Conservation (phyloP, 2,888 invertebrate genomes). For the Stenolophus ochropezus region DNA sequence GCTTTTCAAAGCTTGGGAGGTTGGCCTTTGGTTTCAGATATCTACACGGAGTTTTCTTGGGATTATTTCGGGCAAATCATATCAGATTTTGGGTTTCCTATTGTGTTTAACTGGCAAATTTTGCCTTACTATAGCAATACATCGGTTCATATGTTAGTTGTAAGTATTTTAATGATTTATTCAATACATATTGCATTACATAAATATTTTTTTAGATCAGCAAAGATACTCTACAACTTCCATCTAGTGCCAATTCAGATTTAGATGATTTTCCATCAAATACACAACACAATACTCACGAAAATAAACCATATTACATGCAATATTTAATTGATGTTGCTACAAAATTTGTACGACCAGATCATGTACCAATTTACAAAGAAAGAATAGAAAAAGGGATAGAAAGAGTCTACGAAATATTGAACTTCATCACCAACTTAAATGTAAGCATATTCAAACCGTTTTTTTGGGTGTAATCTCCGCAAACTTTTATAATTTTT, state of each 20-base stretch:
- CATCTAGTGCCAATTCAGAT: constrained; percentile 63
- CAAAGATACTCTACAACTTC: constrained; percentile 64
- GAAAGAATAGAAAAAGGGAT: constrained; percentile 60
- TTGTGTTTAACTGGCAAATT: constrained; percentile 69
- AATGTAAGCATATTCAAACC: not conserved
- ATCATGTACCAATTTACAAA: not conserved
- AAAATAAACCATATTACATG: constrained; percentile 60
- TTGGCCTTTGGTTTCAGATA: constrained; percentile 68
- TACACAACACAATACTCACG: constrained; percentile 13
- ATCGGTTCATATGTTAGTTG: constrained; percentile 68
- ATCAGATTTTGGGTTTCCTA: constrained; percentile 70
- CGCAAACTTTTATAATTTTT: not conserved
- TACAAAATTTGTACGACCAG: constrained; percentile 22
- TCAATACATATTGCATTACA: not conserved
- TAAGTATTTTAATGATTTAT: constrained; percentile 63
- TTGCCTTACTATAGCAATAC: constrained; percentile 68
- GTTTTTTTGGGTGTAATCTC: not conserved
- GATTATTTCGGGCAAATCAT: constrained; percentile 68
- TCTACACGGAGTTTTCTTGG: constrained; percentile 67
- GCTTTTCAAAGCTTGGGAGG: constrained; percentile 68
- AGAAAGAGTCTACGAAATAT: constrained; percentile 48
- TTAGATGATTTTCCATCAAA: constrained; percentile 65
- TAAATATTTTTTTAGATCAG: constrained; percentile 4
- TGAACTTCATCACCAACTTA: constrained; percentile 1
- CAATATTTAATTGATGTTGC: constrained; percentile 62